Evolutionary conservation across 2,113 vertebrate genomes (phyloP), one percentile per base, ranked within the genome.

Genomic region (Calcarius ornatus): DNA sequence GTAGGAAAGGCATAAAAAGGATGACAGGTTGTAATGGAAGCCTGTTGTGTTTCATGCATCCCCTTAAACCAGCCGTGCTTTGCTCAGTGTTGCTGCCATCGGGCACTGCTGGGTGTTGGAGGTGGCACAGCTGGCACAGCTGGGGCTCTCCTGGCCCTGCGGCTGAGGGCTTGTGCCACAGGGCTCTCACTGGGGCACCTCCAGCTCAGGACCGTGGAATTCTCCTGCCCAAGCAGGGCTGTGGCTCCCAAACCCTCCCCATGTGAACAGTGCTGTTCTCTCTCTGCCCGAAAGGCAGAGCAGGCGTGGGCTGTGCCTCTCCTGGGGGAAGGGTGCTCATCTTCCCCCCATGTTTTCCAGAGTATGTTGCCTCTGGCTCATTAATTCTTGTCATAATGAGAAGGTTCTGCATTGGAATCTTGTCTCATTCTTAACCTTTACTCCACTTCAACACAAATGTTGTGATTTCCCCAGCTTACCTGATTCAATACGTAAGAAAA

Each of bases 101-200:
- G 0, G 84, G 35, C 15, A 0, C 1, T 0, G 5, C 43, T 15
- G 10, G 15, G 2, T 25, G 35, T 2, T 2, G 0, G n/a, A 33
- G 5, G 11, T 5, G n/a, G 48, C n/a, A 13, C 37, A 9, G 70
- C 31, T 28, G 83, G 51, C 59, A 31, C 6, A 10, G 45, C 19
- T 15, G 6, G 6, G 0, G 11, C 1, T 25, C 18, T 25, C 0
- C 2, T 4, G 31, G 37, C 75, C 6, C 17, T 0, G 9, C 11
- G 27, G 28, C 5, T 6, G 8, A 3, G 31, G 15, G 35, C 7
- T 7, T 8, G 40, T 18, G 37, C 28, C 11, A 4, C 8, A 15
- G 50, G 17, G 28, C 28, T 37, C 6, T 6, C 1, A 2, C 10
- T 2, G 22, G 16, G 23, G 9, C 0, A 3, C 3, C 5, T 9